Evolutionary conservation across 1,140 invertebrate species (phyloP), one percentile per base, ranked within the genome.

Genomic region (Sitophilus oryzae): DNA sequence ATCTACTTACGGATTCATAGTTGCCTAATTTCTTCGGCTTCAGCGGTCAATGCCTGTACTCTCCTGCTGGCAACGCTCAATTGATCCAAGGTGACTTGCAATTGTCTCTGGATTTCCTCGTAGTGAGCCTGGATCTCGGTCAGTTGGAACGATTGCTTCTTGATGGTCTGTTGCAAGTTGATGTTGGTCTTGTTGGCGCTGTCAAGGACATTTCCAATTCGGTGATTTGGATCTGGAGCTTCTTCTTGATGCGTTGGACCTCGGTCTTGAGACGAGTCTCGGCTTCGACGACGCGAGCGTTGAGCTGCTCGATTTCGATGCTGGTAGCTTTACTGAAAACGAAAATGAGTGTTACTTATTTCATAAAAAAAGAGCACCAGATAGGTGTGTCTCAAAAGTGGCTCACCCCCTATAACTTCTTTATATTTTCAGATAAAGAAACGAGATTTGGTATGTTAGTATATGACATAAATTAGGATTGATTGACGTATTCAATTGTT

Each of bases 181-280:
- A 97, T 88, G 79, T 97, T 97, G 76, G 85, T 93, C 80, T 95
- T 95, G 79, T 97, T 96, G 73, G 91, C 86, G 58, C 91, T 89
- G 75, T 96, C 93, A 96, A 79, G 19, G 91, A 91, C 77, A 98
- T 84, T 75, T 98, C 94, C 60, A 97, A 77, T 72, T 98, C 94
- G 63, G 94, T 96, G 76, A 97, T 96, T 68, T 93, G 89, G 67
- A 94, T 91, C 75, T 96, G 92, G 67, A 96, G 77, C 85, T 97
- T 97, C 92, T 97, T 97, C 87, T 96, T 96, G 77, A 97, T 91
- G 76, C 93, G 89, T 49, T 83, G 82, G 5, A 98, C 91, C 75
- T 98, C 94, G 63, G 92, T 89, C 81, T 96, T 96, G 68, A 97
- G 77, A 72, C 86, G 90, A 59, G 89, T 93, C 74, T 96, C 93